Percentiles rank a stretch among this genome's conserved stretches.
Evolutionary conservation across 2,888 invertebrate species (phyloP).

Genomic region (Ormyrus nitidulus): DNA sequence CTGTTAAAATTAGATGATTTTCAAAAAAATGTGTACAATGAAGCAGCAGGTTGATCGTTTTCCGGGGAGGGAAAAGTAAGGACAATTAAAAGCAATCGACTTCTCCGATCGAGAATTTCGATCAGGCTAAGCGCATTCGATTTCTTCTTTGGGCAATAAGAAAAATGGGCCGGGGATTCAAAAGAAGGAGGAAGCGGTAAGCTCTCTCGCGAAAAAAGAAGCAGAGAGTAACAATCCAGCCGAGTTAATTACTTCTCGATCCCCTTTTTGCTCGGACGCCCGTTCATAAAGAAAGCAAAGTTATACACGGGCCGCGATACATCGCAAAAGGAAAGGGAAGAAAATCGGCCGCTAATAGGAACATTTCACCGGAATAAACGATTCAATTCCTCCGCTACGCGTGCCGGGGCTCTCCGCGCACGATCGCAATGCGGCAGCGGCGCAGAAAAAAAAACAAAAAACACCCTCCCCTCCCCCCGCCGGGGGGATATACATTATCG

Average conservation of each 20-base stretch:
- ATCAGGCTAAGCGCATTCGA: conserved; percentile 10
- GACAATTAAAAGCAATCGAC: not conserved
- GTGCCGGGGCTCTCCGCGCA: not conserved
- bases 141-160: not conserved
- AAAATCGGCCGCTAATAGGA: conserved; percentile 26
- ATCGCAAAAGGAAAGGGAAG: not conserved
- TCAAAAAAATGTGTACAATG: too few relatives aligned
- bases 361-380: conserved; percentile 20
- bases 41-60: too few relatives aligned
- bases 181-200: conserved; percentile 4
- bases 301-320: not conserved
- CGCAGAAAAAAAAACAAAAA: not conserved
- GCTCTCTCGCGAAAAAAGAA: not conserved
- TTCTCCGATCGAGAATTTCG: not conserved
- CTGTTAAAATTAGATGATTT: too few relatives aligned
- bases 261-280: conserved; percentile 12
- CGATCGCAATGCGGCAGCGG: conserved; percentile 26
- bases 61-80: too few relatives aligned
- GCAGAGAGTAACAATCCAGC: not conserved
- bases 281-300: conserved; percentile 35
- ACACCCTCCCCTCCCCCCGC: not conserved
- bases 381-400: conserved; percentile 22
- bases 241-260: conserved; percentile 45
- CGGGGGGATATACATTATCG: conserved; percentile 34
- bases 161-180: not conserved